Percentiles rank a stretch among this genome's conserved stretches.
Conservation (phyloP, 2,113 vertebrate species). For the Acinonyx jubatus region DNA sequence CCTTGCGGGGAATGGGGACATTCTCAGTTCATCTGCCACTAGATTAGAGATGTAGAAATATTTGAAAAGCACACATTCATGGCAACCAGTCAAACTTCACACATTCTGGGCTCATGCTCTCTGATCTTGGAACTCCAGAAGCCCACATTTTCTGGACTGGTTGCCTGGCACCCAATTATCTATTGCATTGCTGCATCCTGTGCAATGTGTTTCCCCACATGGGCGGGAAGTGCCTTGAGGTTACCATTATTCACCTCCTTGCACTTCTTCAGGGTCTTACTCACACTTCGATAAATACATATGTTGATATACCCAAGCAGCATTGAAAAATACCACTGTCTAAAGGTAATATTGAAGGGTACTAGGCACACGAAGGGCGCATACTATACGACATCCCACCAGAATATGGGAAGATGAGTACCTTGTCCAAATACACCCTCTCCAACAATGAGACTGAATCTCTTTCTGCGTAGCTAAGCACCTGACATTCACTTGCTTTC, state of each 20-base stretch:
- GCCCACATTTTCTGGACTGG: not conserved
- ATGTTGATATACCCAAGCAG: too few species aligned
- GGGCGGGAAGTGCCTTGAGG: not conserved
- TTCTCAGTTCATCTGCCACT: not conserved
- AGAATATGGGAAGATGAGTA: not conserved
- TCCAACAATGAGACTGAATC: fast-evolving
- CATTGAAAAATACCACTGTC: not conserved
- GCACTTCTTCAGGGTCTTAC: not conserved
- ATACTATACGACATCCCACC: fast-evolving
- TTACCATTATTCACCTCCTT: not conserved
- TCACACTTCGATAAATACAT: not conserved
- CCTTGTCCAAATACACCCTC: not conserved
- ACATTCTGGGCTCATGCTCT: not conserved
- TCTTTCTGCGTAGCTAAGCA: fast-evolving
- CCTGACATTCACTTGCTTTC: not conserved
- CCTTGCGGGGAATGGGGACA: fast-evolving
- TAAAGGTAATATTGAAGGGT: not conserved
- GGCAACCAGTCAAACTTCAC: not conserved
- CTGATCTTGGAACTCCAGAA: not conserved
- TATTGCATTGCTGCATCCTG: fast-evolving
- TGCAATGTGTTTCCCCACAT: not conserved
- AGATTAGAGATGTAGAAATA: not conserved
- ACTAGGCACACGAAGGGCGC: too few species aligned
- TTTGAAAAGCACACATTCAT: not conserved
- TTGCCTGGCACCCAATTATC: not conserved